Evolutionary conservation across 2,888 invertebrate species (phyloP), one percentile per base, ranked within the genome.

Genomic region (Drosophila neonasuta): DNA sequence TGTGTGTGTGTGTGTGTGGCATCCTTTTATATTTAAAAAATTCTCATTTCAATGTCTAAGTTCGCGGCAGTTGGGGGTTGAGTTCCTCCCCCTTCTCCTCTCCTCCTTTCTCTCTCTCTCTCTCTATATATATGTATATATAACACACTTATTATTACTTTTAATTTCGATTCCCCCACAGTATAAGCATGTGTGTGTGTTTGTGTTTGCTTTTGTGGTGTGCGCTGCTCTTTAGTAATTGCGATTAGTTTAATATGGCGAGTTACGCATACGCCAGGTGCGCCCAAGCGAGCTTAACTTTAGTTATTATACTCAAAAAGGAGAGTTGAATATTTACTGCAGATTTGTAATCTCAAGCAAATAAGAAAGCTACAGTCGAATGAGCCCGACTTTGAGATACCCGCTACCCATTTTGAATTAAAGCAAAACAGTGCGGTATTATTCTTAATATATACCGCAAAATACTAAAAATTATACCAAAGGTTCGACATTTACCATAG

Each of bases 91-190:
- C 3, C 11, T 30, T 70, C 67, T 77, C 17, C 54, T 29, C 69
- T n/a, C n/a, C n/a, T 1, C n/a, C 36, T 32, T 20, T 20, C 32
- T 32, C 32, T 32, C 3, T 32, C 32, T 32, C 32, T 9, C 9
- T 32, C 32, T n/a, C n/a, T 36, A 11, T 24, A 24, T 24, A 24
- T 24, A 6, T n/a, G 42, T 20, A 55, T 36, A 59, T 77, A 71
- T 71, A 82, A 88, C 88, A 87, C 82, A 89, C 88, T 89, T 88
- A 86, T 87, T 89, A 89, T 89, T 89, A 89, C 85, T 87, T 89
- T 89, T 89, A 89, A 88, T 89, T 88, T 85, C 70, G 66, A 66
- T 48, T 59, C 30, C 45, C 57, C 32, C 52, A n/a, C 36, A 36
- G 6, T 36, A 29, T 17, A 10, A 11, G 13, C 68, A 59, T 71